A percentile compares a stretch with the other conserved stretches of the same genome.
These are phyloP conservation scores for Petrocephalus sullivani DNA, from an alignment of 2,797 vertebrate species.

Conservation along the genomic window DNA sequence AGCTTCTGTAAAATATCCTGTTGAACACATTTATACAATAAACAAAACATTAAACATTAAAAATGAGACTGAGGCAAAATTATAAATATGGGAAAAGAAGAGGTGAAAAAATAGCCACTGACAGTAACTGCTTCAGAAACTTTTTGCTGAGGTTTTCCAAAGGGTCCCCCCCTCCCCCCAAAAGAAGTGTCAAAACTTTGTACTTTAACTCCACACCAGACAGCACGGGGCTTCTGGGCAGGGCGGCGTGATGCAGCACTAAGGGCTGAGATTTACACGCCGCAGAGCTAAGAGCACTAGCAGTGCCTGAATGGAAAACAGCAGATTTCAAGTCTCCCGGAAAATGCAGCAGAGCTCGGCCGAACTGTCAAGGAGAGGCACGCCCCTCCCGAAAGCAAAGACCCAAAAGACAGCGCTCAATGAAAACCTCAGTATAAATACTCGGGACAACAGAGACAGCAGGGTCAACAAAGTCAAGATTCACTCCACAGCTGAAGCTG, in stretches of 20 bases:
- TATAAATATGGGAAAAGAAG: neutral
- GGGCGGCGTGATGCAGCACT: neutral
- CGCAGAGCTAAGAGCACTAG: neutral
- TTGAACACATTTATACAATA: neutral
- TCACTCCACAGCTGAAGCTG: neutral
- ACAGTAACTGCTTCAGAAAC: neutral
- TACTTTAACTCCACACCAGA: neutral
- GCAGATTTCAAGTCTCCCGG: neutral
- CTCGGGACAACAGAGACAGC: neutral
- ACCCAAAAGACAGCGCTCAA: neutral
- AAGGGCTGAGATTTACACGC: neutral
- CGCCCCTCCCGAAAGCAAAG: neutral
- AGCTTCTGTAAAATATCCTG: neutral
- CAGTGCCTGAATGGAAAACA: neutral
- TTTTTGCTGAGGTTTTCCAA: neutral
- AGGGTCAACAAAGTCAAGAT: neutral
- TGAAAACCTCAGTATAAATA: neutral
- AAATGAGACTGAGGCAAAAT: neutral
- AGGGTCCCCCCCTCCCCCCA: neutral
- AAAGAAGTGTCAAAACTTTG: neutral
- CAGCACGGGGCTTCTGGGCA: neutral
- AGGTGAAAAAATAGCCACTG: neutral
- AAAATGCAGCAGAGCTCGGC: neutral
- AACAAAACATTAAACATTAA: neutral
- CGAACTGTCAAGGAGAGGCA: neutral